Base-by-base conservation (phyloP, 2,888 invertebrate genomes). In the Pterostichus madidus region DNA sequence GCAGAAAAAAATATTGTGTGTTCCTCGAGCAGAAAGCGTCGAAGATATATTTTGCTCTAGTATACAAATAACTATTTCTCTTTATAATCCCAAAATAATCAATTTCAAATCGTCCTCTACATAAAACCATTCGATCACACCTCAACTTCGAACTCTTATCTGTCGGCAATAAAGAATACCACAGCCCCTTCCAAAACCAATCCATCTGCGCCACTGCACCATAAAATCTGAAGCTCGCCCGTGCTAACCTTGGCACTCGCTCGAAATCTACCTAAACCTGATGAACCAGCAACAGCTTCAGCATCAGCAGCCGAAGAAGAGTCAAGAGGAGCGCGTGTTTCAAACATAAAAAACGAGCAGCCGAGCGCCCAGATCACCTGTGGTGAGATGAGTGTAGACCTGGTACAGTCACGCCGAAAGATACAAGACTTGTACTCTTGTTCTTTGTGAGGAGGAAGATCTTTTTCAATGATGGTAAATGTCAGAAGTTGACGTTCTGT, bases 361-460 rank as follows among this genome's bases (percentile, higher is more conserved):
- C 64, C 64, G n/a, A 79, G 49, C 13, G 8, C 49, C 11, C 39
- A 76, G 24, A 79, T 61, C 79, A 79, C 59, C 61, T 79, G 79
- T 52, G 78, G 35, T 75, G 52, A 5, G 75, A 75, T 49, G 75
- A 46, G 75, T 75, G 75, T 75, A 46, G 44, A 75, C 75, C 49
- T 75, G 75, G 75, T 75, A 75, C 75, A 75, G 52, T 75, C 59
- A 17, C 44, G 24, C 24, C 59, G 59, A 17, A 59, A 59, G 59
- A 24, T 59, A 49, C 49, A 49, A 49, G 49, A 49, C 4, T 6
- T n/a, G 2, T 7, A 39, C 7, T 39, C 49, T 11, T n/a, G 49
- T 49, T 49, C 49, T 49, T 49, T 49, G 49, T 49, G 7, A 39
- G 39, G 39, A 8, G 39, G 39, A 8, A 8, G 39, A 39, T 39